Evolutionary conservation across 1,140 invertebrate species (phyloP).

Genomic region (Ectropis grisescens): DNA sequence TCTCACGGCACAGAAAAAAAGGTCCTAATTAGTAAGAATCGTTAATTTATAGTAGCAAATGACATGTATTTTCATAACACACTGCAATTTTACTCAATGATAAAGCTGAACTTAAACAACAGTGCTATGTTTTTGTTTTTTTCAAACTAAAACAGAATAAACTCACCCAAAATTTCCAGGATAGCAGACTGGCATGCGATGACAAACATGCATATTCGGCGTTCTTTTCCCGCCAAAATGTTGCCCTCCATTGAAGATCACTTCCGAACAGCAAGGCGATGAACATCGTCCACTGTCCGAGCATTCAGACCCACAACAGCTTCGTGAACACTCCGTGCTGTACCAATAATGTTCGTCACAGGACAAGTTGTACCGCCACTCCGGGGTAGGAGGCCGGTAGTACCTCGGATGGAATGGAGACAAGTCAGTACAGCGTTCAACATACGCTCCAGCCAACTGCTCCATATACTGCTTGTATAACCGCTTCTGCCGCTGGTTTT

Average conservation of each 20-base stretch:
- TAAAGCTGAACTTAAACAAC: no score
- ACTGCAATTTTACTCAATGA: no score
- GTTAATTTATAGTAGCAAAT: no score
- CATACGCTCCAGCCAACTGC: slow-evolving; percentile 52
- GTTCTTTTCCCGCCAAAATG: slow-evolving; percentile 48
- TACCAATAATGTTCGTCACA: slow-evolving; percentile 33
- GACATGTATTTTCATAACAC: no score
- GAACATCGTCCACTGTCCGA: slow-evolving; percentile 56
- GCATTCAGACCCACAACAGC: slow-evolving; percentile 39
- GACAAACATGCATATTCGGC: slow-evolving; percentile 24
- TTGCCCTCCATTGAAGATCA: slow-evolving; percentile 64
- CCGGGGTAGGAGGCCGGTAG: slow-evolving; percentile 28
- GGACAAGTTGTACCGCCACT: slow-evolving; percentile 42
- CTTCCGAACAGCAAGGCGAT: slow-evolving; percentile 62
- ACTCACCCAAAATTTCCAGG: slow-evolving; percentile 58
- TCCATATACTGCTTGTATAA: slow-evolving; percentile 67
- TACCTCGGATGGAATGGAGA: slow-evolving; percentile 24
- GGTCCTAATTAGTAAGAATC: no score
- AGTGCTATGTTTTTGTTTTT: no score
- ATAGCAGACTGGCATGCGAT: slow-evolving; percentile 40
- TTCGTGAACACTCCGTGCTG: slow-evolving; percentile 30
- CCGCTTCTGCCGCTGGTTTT: slow-evolving; percentile 61
- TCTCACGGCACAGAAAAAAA: no score
- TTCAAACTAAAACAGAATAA: background rate
- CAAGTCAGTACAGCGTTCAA: slow-evolving; percentile 47